A percentile compares a stretch with the other conserved stretches of the same genome.
phyloP scores from a whole-genome alignment of 2,113 vertebrate genomes.

The Pagrus major region DNA sequence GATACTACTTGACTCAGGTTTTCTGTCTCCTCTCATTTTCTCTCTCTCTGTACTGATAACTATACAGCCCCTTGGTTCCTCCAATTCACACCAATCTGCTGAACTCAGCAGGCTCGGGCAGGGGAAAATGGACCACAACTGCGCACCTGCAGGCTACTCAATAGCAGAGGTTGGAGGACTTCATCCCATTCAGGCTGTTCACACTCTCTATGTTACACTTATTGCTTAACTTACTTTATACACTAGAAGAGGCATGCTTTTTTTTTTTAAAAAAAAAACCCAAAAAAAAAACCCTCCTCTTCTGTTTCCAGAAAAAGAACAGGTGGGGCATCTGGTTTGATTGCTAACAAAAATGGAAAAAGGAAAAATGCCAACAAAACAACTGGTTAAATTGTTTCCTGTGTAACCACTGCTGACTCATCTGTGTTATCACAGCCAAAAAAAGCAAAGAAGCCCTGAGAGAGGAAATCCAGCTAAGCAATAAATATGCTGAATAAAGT shows the following conservation, averaged over 20 bases:
- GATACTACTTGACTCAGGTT: constrained; percentile 41
- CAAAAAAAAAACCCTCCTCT: no score
- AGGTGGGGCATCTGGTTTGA: background rate
- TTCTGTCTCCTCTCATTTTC: constrained; percentile 34
- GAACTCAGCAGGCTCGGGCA: constrained; percentile 64
- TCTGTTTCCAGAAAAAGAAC: constrained; percentile 17
- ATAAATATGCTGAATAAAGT: constrained; percentile 74
- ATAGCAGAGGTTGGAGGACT: constrained; percentile 42
- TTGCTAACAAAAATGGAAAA: constrained; percentile 35
- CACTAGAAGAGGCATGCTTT: constrained; percentile 5
- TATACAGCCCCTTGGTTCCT: constrained; percentile 46
- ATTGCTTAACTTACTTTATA: constrained; percentile 20
- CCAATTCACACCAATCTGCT: constrained; percentile 73
- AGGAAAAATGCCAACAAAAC: constrained; percentile 38
- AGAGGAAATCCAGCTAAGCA: constrained; percentile 63
- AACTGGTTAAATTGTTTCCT: constrained; percentile 24
- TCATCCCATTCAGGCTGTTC: constrained; percentile 50
- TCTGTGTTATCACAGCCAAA: constrained; percentile 51
- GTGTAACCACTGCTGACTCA: constrained; percentile 43
- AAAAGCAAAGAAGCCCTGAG: constrained; percentile 29
- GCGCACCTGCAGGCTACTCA: constrained; percentile 56
- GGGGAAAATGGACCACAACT: constrained; percentile 60
- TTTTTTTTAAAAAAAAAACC: no score
- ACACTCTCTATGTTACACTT: constrained; percentile 22
- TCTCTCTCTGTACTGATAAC: constrained; percentile 53